Conservation (phyloP, 2,113 vertebrate genomes). For the Vidua chalybeata region DNA sequence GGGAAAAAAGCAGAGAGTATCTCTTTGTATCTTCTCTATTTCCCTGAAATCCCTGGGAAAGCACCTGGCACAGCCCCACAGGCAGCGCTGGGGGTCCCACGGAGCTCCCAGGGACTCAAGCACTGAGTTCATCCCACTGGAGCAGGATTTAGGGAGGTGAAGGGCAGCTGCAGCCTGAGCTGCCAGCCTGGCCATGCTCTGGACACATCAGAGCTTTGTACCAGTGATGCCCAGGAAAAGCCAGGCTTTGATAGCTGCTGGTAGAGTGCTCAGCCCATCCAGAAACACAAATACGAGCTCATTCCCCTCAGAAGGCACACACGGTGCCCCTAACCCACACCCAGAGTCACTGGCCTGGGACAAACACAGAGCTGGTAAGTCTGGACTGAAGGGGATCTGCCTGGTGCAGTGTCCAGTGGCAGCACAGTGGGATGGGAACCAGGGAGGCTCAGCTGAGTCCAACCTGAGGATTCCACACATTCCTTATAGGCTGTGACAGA, state of each 20-base stretch:
- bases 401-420: neutral
- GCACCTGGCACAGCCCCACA: neutral
- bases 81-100: accelerated
- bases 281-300: neutral
- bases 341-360: neutral
- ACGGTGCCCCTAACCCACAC: neutral
- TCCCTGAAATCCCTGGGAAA: neutral
- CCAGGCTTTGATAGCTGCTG: neutral
- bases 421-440: neutral
- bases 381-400: neutral
- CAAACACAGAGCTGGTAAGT: neutral
- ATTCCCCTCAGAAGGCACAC: neutral
- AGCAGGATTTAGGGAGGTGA: neutral
- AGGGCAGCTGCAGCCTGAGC: neutral
- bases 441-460: accelerated
- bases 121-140: neutral
- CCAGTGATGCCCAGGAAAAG: neutral
- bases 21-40: neutral
- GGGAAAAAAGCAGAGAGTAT: neutral
- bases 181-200: neutral
- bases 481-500: neutral
- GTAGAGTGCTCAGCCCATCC: neutral
- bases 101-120: neutral
- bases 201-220: neutral
- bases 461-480: neutral